Evolutionary conservation across 1,140 invertebrate species (phyloP), one percentile per base, ranked within the genome.

Genomic region (Meloidogyne floridensis): DNA sequence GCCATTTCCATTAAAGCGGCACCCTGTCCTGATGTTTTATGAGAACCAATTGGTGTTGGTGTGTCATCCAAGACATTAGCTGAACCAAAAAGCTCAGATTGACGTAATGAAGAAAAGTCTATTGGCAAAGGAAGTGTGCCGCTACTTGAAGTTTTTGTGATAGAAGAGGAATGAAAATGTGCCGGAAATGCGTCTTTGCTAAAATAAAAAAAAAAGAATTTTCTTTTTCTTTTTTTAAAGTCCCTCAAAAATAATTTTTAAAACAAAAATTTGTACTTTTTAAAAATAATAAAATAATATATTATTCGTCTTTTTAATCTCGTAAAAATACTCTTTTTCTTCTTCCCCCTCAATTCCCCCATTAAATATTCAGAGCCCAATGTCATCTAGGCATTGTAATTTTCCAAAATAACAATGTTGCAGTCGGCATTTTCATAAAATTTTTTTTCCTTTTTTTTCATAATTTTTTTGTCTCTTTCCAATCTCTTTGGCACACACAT

Each of bases 41-140:
- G 81, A 54, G 80, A 80, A 11, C 74, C 81, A 53, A 82, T 75
- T 13, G 71, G 56, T 70, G 80, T 80, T 74, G 71, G 72, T 32
- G 69, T 72, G 43, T 81, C 80, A 69, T 81, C 54, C 2, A 47
- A 65, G n/a, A 65, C 13, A 59, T 5, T 15, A 59, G 56, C 11
- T 15, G 11, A 2, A 15, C 54, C 59, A 18, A 84, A 43, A 43
- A 20, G 78, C 18, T 83, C 74, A n/a, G 69, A 72, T 18, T 84
- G 51, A 11, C 82, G 83, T 69, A 83, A 65, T 54, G 82, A 84
- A 54, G 82, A 83, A 59, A 83, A 83, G 75, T 83, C 82, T 15
- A 83, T 72, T 11, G 82, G 82, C 47, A 82, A 59, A 71, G 78
- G 73, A 72, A 43, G 47, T 11, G 81, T 53, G 13, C 18, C 79